phyloP scores from a whole-genome alignment of 2,888 invertebrate genomes.

The Blomia tropicalis region DNA sequence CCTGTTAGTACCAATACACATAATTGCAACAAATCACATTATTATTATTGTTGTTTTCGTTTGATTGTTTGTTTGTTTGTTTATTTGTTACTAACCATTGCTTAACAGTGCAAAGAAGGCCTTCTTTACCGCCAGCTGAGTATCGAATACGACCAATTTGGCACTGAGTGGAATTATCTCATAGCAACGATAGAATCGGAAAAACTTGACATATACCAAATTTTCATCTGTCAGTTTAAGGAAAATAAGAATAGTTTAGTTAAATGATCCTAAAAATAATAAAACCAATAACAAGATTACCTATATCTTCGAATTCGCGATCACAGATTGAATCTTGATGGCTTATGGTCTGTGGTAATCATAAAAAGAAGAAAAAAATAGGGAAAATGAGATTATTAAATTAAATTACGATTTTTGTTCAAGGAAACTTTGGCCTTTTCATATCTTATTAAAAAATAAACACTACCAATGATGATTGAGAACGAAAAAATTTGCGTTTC shows the following conservation, averaged over 20 bases:
- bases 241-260: slow-evolving; percentile 34
- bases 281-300: slow-evolving; percentile 21
- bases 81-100: slow-evolving; percentile 78
- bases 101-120: slow-evolving; percentile 98
- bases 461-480: slow-evolving; percentile 19
- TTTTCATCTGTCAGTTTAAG: slow-evolving; percentile 90
- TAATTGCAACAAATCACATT: neutral
- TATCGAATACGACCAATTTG: slow-evolving; percentile 98
- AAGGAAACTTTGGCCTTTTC: too few relatives aligned
- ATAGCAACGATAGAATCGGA: slow-evolving; percentile 99
- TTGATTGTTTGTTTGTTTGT: too few relatives aligned
- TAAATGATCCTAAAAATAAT: neutral
- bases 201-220: slow-evolving; percentile 94
- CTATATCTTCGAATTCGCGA: slow-evolving; percentile 31
- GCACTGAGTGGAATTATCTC: slow-evolving; percentile 98
- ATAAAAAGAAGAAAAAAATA: too few relatives aligned
- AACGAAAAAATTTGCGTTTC: slow-evolving; percentile 21
- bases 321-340: slow-evolving; percentile 29
- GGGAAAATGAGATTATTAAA: slow-evolving; percentile 11
- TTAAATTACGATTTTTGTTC: neutral
- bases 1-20: slow-evolving; percentile 42
- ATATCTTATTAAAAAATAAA: too few relatives aligned
- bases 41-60: too few relatives aligned
- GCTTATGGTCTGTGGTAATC: slow-evolving; percentile 14
- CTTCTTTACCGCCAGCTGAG: slow-evolving; percentile 69